phyloP scores from a whole-genome alignment of 2,888 invertebrate species.

The Barypeithes pellucidus region DNA sequence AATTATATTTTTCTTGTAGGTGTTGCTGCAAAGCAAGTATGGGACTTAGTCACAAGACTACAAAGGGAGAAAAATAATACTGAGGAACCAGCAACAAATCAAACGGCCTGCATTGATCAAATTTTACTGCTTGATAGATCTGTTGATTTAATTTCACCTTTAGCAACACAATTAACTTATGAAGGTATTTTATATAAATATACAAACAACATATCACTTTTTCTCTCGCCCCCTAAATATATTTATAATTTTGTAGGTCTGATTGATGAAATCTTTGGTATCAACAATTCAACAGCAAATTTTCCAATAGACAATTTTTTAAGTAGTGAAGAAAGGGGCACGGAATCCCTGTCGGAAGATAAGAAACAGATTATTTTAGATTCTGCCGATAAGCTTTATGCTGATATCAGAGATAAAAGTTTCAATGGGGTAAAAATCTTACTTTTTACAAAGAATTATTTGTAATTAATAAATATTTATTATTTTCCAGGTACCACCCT shows the following conservation, averaged over 20 bases:
- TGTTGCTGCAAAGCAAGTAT: constrained; percentile 87
- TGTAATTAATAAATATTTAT: not conserved
- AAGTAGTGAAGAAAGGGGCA: constrained; percentile 77
- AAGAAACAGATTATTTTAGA: constrained; percentile 87
- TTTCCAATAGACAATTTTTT: constrained; percentile 91
- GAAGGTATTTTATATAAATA: constrained; percentile 75
- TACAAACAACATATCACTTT: not conserved
- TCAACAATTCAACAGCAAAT: constrained; percentile 85
- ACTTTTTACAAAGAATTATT: no score
- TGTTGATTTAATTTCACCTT: constrained; percentile 92
- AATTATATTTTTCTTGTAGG: constrained; percentile 29
- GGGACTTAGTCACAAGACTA: constrained; percentile 87
- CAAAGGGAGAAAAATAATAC: constrained; percentile 75
- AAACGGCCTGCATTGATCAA: constrained; percentile 81
- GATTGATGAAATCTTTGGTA: constrained; percentile 95
- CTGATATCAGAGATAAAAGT: constrained; percentile 93
- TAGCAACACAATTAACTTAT: constrained; percentile 96
- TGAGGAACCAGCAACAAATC: constrained; percentile 65
- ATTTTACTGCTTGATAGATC: constrained; percentile 92
- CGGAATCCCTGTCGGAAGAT: constrained; percentile 75
- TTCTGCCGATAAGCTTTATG: constrained; percentile 90
- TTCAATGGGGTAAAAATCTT: constrained; percentile 81
- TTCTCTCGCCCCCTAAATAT: no score
- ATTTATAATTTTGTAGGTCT: constrained; percentile 79
- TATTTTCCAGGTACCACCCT: constrained; percentile 81